A percentile compares a stretch with the other conserved stretches of the same genome.
These are phyloP conservation scores for Apostichopus japonicus DNA, from an alignment of 35 echinoderm and acorn worm species.

Conservation along the genomic window DNA sequence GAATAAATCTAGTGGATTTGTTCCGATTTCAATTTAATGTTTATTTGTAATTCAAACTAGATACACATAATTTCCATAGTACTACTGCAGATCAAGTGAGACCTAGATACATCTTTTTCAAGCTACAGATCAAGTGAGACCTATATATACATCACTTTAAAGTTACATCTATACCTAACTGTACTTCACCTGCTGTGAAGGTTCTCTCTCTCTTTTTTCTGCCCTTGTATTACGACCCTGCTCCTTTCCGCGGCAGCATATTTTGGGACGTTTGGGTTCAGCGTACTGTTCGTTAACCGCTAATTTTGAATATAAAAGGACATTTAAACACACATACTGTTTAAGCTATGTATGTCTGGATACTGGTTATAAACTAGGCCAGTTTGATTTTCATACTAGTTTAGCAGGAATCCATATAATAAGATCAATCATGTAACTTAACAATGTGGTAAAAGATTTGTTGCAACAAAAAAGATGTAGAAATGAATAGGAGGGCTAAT, in stretches of 20 bases:
- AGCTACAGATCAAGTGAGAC: no score
- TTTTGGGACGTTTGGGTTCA: background rate
- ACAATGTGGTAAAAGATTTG: slow-evolving; percentile 33
- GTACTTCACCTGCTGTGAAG: background rate
- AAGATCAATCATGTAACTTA: background rate
- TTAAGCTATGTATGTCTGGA: no score
- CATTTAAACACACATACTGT: no score
- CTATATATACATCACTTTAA: background rate
- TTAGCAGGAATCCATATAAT: background rate
- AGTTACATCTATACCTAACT: background rate
- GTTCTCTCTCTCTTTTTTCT: no score
- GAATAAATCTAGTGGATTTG: no score
- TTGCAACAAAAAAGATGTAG: background rate
- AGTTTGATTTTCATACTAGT: background rate
- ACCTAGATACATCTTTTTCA: no score
- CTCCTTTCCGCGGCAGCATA: background rate
- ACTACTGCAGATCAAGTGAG: no score
- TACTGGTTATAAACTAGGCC: background rate
- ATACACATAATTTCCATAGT: no score
- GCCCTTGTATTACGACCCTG: background rate
- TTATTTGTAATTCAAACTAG: no score
- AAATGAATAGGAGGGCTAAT: background rate
- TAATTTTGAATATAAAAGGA: no score
- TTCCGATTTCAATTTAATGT: no score
- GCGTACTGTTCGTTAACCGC: background rate